Conservation (phyloP, 1,140 invertebrate species). For the Pseudomyrmex sp. region DNA sequence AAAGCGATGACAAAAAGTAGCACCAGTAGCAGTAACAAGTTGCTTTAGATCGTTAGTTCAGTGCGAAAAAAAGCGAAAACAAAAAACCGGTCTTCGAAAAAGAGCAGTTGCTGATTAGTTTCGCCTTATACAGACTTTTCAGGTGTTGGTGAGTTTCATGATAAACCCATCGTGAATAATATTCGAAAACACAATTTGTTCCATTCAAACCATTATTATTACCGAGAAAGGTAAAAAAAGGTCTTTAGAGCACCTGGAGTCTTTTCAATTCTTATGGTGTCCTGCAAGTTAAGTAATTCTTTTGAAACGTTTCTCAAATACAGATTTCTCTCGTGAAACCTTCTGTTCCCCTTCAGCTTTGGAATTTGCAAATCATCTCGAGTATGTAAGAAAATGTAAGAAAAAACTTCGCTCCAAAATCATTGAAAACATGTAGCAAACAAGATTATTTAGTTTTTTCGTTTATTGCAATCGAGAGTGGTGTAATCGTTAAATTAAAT, state of each 20-base stretch:
- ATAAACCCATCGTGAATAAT: conserved; percentile 65
- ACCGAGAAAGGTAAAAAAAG: background rate
- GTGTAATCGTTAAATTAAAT: too few relatives aligned
- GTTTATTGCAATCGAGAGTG: too few relatives aligned
- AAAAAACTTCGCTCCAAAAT: too few relatives aligned
- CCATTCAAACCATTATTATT: conserved; percentile 77
- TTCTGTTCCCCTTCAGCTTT: background rate
- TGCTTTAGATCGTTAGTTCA: too few relatives aligned
- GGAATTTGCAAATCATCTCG: background rate
- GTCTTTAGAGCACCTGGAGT: conserved; percentile 51
- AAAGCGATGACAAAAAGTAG: too few relatives aligned
- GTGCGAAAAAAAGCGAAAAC: background rate
- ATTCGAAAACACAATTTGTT: conserved; percentile 81
- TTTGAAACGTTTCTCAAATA: background rate
- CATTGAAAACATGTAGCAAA: too few relatives aligned
- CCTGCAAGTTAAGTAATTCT: background rate
- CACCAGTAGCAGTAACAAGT: too few relatives aligned
- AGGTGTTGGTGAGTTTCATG: conserved; percentile 72
- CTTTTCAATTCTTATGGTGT: conserved; percentile 72
- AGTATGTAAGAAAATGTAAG: too few relatives aligned
- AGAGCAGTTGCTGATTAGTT: conserved; percentile 61
- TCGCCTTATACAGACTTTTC: conserved; percentile 53
- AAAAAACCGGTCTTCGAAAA: background rate
- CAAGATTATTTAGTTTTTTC: too few relatives aligned
- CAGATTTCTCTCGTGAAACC: background rate